Percentiles rank a stretch among this genome's conserved stretches.
Conservation (phyloP, 2,113 vertebrate genomes). For the Ochotona curzoniae region DNA sequence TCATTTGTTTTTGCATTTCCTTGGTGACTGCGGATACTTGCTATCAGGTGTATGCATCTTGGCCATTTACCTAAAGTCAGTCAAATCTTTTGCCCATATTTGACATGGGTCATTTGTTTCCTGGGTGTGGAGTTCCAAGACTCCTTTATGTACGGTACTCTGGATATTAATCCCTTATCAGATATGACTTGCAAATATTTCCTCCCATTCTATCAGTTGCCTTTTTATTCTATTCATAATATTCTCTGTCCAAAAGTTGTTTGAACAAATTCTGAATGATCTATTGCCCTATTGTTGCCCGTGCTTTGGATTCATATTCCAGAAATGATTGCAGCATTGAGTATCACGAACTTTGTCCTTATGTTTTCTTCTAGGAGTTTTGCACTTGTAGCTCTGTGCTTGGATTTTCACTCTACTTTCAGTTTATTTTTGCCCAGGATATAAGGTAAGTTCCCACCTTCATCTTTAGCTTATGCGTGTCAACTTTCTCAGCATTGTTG, state of each 20-base stretch:
- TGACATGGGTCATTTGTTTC: not conserved
- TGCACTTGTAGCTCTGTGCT: not conserved
- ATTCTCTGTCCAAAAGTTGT: not conserved
- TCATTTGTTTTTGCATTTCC: constrained; percentile 23
- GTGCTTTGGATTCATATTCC: not conserved
- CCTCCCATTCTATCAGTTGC: not conserved
- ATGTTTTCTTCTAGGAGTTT: constrained; percentile 24
- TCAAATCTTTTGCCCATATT: not conserved
- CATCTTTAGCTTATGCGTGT: not conserved
- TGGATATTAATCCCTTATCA: not conserved
- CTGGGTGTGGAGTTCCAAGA: not conserved
- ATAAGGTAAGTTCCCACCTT: not conserved
- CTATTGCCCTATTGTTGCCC: not conserved
- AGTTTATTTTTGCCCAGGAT: not conserved
- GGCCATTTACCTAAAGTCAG: not conserved
- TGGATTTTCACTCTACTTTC: constrained; percentile 1
- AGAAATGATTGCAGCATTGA: not conserved
- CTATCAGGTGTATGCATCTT: not conserved
- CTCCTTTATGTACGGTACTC: not conserved
- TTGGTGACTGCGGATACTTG: not conserved
- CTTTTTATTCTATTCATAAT: not conserved
- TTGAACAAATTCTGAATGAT: not conserved
- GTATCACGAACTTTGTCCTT: not conserved
- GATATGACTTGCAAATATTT: not conserved
- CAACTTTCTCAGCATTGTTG: not conserved